Conservation (phyloP, 2,888 invertebrate genomes). For the Panopea generosa region DNA sequence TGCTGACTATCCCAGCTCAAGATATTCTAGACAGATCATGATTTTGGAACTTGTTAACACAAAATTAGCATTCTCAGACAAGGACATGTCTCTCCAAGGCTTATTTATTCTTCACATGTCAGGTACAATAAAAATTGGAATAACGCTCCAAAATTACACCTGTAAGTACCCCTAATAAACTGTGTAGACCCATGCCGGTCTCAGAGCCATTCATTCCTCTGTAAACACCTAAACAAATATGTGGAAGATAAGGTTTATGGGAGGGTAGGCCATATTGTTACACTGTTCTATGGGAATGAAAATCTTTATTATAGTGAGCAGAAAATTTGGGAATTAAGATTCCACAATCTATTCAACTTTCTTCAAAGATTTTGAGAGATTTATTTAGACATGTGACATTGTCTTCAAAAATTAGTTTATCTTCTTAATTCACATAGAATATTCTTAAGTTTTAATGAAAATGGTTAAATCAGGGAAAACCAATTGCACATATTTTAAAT, state of each 20-base stretch:
- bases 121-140: constrained; percentile 42
- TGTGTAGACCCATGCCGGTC: constrained; percentile 10
- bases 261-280: background rate
- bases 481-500: too few relatives aligned
- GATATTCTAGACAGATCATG: too few relatives aligned
- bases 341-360: background rate
- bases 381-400: too few relatives aligned
- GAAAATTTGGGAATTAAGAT: constrained; percentile 5
- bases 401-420: too few relatives aligned
- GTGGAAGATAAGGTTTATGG: constrained; percentile 49
- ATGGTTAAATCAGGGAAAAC: background rate
- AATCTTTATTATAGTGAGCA: constrained; percentile 31
- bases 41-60: too few relatives aligned
- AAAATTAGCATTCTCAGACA: too few relatives aligned
- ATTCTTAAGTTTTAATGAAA: background rate
- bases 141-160: background rate
- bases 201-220: constrained; percentile 52
- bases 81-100: too few relatives aligned
- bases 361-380: background rate
- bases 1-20: too few relatives aligned
- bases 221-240: constrained; percentile 58
- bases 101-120: constrained; percentile 27
- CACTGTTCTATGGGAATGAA: constrained; percentile 12
- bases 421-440: background rate
- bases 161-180: constrained; percentile 3